A percentile compares a stretch with the other conserved stretches of the same genome.
These are phyloP conservation scores for Phlogophora meticulosa DNA, from an alignment of 2,888 invertebrate genomes.

Conservation along the genomic window DNA sequence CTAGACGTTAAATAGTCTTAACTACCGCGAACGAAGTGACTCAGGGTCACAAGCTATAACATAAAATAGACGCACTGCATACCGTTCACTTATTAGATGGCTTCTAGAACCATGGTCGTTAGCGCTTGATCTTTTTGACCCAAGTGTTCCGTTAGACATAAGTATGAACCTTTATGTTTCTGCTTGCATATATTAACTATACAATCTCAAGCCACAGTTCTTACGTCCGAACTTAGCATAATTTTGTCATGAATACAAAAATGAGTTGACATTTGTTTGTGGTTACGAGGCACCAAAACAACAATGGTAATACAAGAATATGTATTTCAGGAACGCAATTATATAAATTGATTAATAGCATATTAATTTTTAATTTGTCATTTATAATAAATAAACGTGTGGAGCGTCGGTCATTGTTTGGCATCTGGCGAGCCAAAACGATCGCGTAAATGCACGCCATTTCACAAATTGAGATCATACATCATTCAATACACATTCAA, in stretches of 20 bases:
- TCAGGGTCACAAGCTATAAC: conserved; percentile 38
- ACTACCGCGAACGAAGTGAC: conserved; percentile 16
- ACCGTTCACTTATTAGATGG: conserved; percentile 50
- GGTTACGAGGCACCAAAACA: conserved; percentile 24
- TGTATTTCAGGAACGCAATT: conserved; percentile 53
- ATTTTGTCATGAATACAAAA: conserved; percentile 55
- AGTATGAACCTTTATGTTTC: conserved; percentile 52
- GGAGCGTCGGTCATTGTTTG: conserved; percentile 75
- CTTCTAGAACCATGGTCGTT: conserved; percentile 50
- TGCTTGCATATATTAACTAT: conserved; percentile 52
- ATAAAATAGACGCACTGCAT: conserved; percentile 47
- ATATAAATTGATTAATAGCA: conserved; percentile 63
- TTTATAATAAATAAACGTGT: conserved; percentile 73
- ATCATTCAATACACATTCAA: conserved; percentile 79
- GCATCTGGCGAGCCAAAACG: conserved; percentile 76
- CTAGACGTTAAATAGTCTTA: conserved; percentile 40
- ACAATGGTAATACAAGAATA: conserved; percentile 17
- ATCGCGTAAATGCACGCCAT: conserved; percentile 78
- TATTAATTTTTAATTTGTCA: conserved; percentile 72
- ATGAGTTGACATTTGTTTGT: conserved; percentile 32
- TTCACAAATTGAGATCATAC: conserved; percentile 82
- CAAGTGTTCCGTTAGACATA: conserved; percentile 52
- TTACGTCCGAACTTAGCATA: conserved; percentile 52
- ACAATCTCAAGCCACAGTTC: conserved; percentile 37
- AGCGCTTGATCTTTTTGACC: conserved; percentile 60